Evolutionary conservation across 2,888 invertebrate genomes (phyloP).

Genomic region (Eupsilia transversa): DNA sequence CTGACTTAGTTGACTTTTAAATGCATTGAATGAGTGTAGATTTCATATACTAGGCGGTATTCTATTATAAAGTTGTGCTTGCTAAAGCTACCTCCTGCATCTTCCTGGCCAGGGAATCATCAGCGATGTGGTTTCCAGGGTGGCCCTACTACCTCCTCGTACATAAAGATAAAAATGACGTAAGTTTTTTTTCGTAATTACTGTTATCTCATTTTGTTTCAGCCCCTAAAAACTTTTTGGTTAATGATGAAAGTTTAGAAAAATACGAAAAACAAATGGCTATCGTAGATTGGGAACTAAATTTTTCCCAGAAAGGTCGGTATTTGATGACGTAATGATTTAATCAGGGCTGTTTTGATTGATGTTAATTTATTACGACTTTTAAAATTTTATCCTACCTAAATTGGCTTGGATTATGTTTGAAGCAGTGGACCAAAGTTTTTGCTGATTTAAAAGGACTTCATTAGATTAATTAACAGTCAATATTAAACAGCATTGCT

Average conservation of each 20-base stretch:
- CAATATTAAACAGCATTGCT: neutral
- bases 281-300: constrained; percentile 59
- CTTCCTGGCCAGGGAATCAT: neutral
- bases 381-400: too few species aligned
- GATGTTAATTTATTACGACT: neutral
- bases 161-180: accelerated
- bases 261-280: constrained; percentile 48
- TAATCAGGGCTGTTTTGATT: neutral
- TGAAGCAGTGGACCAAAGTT: neutral
- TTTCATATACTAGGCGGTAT: too few species aligned
- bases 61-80: too few species aligned
- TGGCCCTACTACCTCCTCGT: accelerated
- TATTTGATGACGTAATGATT: neutral
- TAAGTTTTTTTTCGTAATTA: constrained; percentile 17
- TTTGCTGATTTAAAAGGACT: too few species aligned
- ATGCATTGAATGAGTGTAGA: too few species aligned
- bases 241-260: constrained; percentile 49
- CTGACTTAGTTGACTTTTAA: too few species aligned
- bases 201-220: constrained; percentile 38
- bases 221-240: constrained; percentile 50
- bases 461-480: constrained; percentile 4
- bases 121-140: neutral
- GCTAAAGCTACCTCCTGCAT: neutral
- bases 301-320: constrained; percentile 47
- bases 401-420: neutral